phyloP scores from a whole-genome alignment of 2,888 invertebrate genomes.

The Theretra japonica region DNA sequence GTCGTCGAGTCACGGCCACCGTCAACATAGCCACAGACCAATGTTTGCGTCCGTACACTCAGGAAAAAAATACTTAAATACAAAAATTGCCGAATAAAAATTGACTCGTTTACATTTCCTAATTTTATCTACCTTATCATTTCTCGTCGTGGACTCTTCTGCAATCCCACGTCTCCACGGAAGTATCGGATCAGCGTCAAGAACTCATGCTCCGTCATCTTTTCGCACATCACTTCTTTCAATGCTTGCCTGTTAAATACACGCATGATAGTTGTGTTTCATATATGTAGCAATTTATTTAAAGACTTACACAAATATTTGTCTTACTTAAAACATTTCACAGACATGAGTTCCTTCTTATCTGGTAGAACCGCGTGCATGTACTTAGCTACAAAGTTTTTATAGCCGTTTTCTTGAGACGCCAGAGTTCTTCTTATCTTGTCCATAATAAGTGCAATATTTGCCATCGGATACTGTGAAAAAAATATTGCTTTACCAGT shows the following conservation, averaged over 20 bases:
- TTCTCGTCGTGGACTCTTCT: conserved; percentile 71
- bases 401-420: conserved; percentile 86
- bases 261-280: neutral
- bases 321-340: conserved; percentile 76
- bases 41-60: no score
- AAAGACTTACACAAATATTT: neutral
- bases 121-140: conserved; percentile 79
- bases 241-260: conserved; percentile 84
- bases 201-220: conserved; percentile 92
- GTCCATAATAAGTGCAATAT: conserved; percentile 88
- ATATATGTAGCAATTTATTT: neutral
- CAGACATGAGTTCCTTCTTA: conserved; percentile 74
- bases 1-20: no score
- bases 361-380: conserved; percentile 74
- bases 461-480: conserved; percentile 89
- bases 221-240: conserved; percentile 86
- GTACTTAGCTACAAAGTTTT: conserved; percentile 90
- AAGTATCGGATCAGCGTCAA: conserved; percentile 90
- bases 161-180: conserved; percentile 84
- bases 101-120: no score
- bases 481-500: neutral
- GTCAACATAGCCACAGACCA: no score
- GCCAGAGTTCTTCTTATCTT: conserved; percentile 89
- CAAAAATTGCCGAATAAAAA: no score
- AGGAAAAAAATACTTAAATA: no score